These are phyloP conservation scores for Trachymyrmex cornetzi DNA, from an alignment of 1,140 invertebrate species.

Conservation along the genomic window DNA sequence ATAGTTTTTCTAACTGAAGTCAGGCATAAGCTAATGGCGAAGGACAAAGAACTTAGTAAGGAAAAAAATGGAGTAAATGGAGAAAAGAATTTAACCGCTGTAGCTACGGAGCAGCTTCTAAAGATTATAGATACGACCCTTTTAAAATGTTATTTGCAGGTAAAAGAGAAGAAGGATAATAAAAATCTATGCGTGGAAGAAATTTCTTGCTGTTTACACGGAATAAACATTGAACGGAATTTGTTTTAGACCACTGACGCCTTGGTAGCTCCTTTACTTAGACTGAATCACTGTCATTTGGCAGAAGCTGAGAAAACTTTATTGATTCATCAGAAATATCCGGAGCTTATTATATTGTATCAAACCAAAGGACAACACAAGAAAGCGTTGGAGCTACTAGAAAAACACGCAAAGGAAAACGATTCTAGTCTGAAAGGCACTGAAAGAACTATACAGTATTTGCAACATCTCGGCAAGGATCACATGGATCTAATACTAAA, in stretches of 20 bases:
- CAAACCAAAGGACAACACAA: constrained; percentile 97
- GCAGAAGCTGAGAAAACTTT: constrained; percentile 97
- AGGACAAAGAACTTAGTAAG: constrained; percentile 82
- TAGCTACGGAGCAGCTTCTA: constrained; percentile 89
- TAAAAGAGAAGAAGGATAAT: constrained; percentile 88
- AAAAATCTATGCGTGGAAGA: not conserved
- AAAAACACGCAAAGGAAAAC: constrained; percentile 92
- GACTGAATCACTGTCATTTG: constrained; percentile 98
- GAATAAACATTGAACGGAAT: not conserved
- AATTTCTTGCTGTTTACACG: not conserved
- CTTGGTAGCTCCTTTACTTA: constrained; percentile 95
- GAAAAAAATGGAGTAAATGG: constrained; percentile 84
- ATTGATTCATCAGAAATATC: constrained; percentile 94
- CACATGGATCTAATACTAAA: constrained; percentile 97
- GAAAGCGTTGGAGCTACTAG: constrained; percentile 95
- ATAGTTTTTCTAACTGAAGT: constrained; percentile 96
- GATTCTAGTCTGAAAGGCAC: constrained; percentile 93
- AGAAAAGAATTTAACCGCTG: constrained; percentile 82
- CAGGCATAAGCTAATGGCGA: constrained; percentile 87
- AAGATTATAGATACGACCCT: constrained; percentile 99
- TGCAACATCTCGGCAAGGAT: constrained; percentile 95
- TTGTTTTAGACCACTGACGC: constrained; percentile 95
- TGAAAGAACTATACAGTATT: constrained; percentile 95
- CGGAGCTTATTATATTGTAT: constrained; percentile 98
- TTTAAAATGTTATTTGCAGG: constrained; percentile 98